Evolutionary conservation across 1,140 invertebrate species (phyloP).

Genomic region (Drosophila arizonae): DNA sequence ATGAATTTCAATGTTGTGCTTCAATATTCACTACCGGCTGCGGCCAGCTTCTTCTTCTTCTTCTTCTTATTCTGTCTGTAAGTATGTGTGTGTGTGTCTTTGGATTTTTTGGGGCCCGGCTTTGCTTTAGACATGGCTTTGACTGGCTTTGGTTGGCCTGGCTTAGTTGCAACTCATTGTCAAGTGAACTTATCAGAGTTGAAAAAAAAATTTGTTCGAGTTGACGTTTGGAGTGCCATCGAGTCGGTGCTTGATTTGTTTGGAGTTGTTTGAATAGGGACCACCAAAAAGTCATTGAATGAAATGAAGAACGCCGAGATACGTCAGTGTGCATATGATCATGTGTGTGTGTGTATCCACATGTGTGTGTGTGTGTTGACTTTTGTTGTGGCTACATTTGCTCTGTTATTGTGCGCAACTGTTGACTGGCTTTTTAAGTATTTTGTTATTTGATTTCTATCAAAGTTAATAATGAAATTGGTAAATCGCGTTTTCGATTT

Average conservation of each 20-base stretch:
- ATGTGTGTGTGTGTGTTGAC: constrained; percentile 22
- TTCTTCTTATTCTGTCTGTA: too few relatives aligned
- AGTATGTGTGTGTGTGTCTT: constrained; percentile 11
- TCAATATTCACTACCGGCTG: constrained; percentile 74
- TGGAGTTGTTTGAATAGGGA: constrained; percentile 81
- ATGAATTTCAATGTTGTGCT: constrained; percentile 75
- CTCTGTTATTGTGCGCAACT: constrained; percentile 38
- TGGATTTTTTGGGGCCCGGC: constrained; percentile 19
- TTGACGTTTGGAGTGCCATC: constrained; percentile 78
- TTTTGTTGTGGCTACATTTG: constrained; percentile 45
- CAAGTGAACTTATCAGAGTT: constrained; percentile 76
- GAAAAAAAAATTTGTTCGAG: constrained; percentile 66
- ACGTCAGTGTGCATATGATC: constrained; percentile 47
- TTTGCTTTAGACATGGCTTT: constrained; percentile 21
- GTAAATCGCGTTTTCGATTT: constrained; percentile 63
- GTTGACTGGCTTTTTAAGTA: constrained; percentile 64
- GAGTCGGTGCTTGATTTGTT: constrained; percentile 78
- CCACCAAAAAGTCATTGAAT: constrained; percentile 81
- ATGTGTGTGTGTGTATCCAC: constrained; percentile 17
- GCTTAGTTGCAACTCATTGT: constrained; percentile 81
- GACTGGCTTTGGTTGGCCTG: constrained; percentile 59
- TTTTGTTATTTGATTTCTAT: constrained; percentile 80
- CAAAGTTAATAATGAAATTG: constrained; percentile 81
- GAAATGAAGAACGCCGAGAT: constrained; percentile 77
- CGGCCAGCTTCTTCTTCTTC: constrained; percentile 30